Percentiles rank a stretch among this genome's conserved stretches.
Evolutionary conservation across 37 sponge, comb jelly and placozoan genomes (phyloP).

Genomic region (Halichondria panicea): DNA sequence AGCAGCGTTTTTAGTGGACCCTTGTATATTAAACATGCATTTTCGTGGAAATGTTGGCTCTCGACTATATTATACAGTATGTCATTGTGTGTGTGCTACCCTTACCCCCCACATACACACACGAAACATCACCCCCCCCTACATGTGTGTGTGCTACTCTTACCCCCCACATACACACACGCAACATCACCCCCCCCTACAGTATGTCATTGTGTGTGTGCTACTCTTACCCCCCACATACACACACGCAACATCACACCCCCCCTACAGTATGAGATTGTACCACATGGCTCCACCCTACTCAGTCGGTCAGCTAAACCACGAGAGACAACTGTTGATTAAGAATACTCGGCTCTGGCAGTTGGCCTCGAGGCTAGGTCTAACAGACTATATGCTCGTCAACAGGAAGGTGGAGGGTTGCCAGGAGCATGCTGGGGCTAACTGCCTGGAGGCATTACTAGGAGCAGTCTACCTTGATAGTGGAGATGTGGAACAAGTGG

Average conservation of each 20-base stretch:
- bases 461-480: constrained; percentile 77
- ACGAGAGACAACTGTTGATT: constrained; percentile 43
- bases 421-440: constrained; percentile 24
- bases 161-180: neutral
- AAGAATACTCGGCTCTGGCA: constrained; percentile 51
- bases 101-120: neutral
- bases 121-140: neutral
- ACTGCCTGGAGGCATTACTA: constrained; percentile 60
- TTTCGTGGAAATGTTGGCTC: no score
- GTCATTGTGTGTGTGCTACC: constrained; percentile 7
- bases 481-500: constrained; percentile 27
- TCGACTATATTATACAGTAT: no score
- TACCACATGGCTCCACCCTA: constrained; percentile 56
- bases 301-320: constrained; percentile 50
- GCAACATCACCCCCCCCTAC: neutral
- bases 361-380: constrained; percentile 31
- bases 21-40: no score
- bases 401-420: neutral
- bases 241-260: neutral
- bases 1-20: no score
- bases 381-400: constrained; percentile 17
- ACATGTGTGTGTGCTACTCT: constrained; percentile 7
- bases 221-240: neutral
- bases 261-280: constrained; percentile 1
- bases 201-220: constrained; percentile 19